A percentile compares a stretch with the other conserved stretches of the same genome.
Evolutionary conservation across 2,797 vertebrate genomes (phyloP).

Genomic region (Coccyzus lansbergi): DNA sequence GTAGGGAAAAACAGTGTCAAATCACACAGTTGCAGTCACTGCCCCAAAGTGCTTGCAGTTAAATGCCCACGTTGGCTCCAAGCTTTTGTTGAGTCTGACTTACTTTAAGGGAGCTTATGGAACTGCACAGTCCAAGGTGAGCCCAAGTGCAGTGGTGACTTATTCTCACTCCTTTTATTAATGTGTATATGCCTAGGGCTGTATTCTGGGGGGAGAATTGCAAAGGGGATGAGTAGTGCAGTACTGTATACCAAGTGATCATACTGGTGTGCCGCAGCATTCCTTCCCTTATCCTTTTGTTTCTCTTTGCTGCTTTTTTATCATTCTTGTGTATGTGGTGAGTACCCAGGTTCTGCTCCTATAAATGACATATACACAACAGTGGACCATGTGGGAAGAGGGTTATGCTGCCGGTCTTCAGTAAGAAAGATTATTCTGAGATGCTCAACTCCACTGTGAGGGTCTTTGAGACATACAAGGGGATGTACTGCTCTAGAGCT

Average conservation of each 20-base stretch:
- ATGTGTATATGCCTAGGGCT: background rate
- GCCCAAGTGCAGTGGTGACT: background rate
- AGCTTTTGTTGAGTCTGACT: background rate
- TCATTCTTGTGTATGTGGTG: background rate
- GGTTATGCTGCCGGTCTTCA: background rate
- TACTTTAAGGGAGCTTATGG: background rate
- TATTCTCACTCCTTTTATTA: background rate
- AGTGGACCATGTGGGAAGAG: background rate
- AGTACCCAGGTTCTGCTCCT: background rate
- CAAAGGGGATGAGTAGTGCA: rapidly evolving
- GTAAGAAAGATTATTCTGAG: background rate
- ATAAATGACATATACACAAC: background rate
- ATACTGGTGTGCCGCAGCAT: rapidly evolving
- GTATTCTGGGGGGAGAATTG: background rate
- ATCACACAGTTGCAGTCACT: background rate
- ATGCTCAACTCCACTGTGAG: background rate
- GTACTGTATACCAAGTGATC: background rate
- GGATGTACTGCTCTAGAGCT: background rate
- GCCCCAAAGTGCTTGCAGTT: background rate
- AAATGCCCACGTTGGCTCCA: background rate
- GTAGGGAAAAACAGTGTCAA: background rate
- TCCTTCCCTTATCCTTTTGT: background rate
- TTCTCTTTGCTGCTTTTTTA: background rate
- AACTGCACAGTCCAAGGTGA: background rate
- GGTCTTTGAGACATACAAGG: background rate